Evolutionary conservation across 2,888 invertebrate species (phyloP), one percentile per base, ranked within the genome.

Genomic region (Acronicta leporina): DNA sequence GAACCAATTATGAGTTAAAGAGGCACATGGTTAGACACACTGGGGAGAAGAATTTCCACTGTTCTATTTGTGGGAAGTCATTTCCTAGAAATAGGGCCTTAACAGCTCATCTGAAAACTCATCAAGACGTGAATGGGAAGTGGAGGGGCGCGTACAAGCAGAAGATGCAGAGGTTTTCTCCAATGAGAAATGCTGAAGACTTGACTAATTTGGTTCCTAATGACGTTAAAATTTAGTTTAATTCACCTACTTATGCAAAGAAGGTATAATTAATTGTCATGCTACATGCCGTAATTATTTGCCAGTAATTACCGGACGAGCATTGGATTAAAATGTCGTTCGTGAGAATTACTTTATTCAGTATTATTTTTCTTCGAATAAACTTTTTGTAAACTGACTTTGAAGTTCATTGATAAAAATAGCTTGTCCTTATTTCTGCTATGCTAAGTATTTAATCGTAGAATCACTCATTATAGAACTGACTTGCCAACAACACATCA

Each of bases 1-100:
- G 86, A 73, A 91, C 91, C 0, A 86, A 86, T 4, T 92, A 91
- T 46, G 92, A 92, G 56, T 73, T 94, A 5, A 93, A 91, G 56
- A 82, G 91, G 44, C 94, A 94, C 35, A 87, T 89, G 86, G 84
- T 92, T 0, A 87, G 87, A 40, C 94, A 94, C 71, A 89, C 90
- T 0, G 88, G 89, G 0, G 91, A 92, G 30, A 89, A 76, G 61
- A 88, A 87, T 43, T 91, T 87, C 51, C 83, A 87, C 61, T 94
- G 94, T 50, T 73, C 80, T 1, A 68, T 89, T 0, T 94, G 94
- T 47, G 89, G 85, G 0, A 92, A 92, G 61, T 84, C 87, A 0
- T 93, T 91, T 53, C 84, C 86, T 0, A 86, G 91, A 33, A 88
- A 82, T 54, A 87, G 81, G 33, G 89, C 92, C 0, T 68, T 94